Conservation (phyloP, 1,140 invertebrate species). For the Coptotermes formosanus region DNA sequence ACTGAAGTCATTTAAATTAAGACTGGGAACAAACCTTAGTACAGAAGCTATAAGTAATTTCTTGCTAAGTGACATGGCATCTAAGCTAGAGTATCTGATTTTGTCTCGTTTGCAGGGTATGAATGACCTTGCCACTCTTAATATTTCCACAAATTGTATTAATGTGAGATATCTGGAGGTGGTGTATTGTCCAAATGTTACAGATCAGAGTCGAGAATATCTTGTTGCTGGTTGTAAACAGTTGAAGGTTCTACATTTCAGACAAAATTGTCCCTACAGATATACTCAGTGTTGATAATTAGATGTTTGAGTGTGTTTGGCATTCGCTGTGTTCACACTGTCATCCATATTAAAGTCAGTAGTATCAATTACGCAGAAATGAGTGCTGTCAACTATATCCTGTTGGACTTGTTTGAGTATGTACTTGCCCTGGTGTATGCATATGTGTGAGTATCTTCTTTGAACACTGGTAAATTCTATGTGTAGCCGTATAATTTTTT, state of each 20-base stretch:
- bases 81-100: conserved; percentile 25
- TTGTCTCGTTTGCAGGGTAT: conserved; percentile 7
- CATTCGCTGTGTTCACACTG: no score
- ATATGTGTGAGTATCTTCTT: no score
- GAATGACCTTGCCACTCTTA: neutral
- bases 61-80: neutral
- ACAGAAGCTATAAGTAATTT: neutral
- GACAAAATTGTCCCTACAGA: neutral
- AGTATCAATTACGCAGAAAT: no score
- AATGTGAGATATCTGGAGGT: conserved; percentile 23
- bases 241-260: conserved; percentile 2
- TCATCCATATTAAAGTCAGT: no score
- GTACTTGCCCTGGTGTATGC: no score
- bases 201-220: neutral
- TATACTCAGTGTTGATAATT: neutral
- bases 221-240: neutral
- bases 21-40: neutral
- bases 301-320: no score
- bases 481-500: no score
- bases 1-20: conserved; percentile 24
- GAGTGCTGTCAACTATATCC: no score
- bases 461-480: no score
- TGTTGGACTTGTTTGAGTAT: no score
- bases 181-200: conserved; percentile 22
- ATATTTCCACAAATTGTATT: conserved; percentile 26